Percentiles rank a stretch among this genome's conserved stretches.
Evolutionary conservation across 2,113 vertebrate genomes (phyloP).

Genomic region (Elaphurus davidianus): DNA sequence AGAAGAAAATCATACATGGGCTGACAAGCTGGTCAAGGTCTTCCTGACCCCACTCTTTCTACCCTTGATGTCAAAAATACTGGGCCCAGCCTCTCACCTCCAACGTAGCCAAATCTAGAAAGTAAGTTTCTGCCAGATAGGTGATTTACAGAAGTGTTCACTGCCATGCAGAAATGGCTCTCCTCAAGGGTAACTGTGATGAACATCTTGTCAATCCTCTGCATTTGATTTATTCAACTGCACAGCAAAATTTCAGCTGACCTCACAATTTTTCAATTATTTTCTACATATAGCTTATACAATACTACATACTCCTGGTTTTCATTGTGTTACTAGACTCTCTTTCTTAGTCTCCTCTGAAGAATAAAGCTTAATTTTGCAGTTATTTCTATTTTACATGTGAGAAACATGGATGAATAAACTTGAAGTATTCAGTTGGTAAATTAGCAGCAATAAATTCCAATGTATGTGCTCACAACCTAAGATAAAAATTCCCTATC

Average conservation of each 20-base stretch:
- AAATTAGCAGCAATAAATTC: background rate
- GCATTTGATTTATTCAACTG: background rate
- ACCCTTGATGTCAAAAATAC: background rate
- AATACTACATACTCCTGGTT: background rate
- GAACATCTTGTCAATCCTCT: background rate
- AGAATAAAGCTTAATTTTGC: background rate
- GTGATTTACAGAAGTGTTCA: background rate
- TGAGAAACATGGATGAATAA: background rate
- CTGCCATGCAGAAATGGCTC: background rate
- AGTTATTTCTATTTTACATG: background rate
- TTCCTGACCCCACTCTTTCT: background rate
- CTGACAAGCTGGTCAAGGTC: background rate
- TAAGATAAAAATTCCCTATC: background rate
- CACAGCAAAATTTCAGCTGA: background rate
- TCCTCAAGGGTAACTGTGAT: background rate
- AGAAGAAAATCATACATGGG: background rate
- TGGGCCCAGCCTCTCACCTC: background rate
- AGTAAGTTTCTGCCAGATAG: background rate
- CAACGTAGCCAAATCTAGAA: background rate
- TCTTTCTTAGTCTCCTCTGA: background rate
- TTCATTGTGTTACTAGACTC: background rate
- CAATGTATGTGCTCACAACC: background rate
- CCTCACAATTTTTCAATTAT: background rate
- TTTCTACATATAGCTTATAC: background rate
- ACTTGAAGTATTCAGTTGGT: background rate